Evolutionary conservation across 2,888 invertebrate genomes (phyloP).

Genomic region (Dioctria linearis): DNA sequence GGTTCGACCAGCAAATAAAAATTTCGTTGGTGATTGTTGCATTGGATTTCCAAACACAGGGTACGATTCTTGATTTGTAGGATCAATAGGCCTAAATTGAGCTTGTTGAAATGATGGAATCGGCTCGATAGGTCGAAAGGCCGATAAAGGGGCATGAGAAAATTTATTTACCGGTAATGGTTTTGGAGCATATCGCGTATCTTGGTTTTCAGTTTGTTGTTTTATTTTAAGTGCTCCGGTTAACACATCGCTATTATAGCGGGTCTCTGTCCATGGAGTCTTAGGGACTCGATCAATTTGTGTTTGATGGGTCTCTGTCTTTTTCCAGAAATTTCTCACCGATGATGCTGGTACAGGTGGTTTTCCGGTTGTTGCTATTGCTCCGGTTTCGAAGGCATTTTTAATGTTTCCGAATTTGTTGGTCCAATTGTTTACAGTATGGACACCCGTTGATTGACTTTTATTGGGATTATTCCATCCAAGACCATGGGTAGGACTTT

Average conservation of each 20-base stretch:
- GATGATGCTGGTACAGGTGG: slow-evolving; percentile 71
- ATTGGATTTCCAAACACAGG: slow-evolving; percentile 13
- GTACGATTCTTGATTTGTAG: slow-evolving; percentile 45
- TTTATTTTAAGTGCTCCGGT: slow-evolving; percentile 14
- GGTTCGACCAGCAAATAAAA: slow-evolving; percentile 63
- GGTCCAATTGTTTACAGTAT: slow-evolving; percentile 80
- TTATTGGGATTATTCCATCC: slow-evolving; percentile 68
- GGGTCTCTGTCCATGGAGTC: slow-evolving; percentile 45
- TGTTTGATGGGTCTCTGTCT: slow-evolving; percentile 70
- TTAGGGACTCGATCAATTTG: slow-evolving; percentile 61
- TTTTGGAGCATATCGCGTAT: slow-evolving; percentile 67
- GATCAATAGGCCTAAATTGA: slow-evolving; percentile 48
- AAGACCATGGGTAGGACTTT: slow-evolving; percentile 73
- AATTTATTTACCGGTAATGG: slow-evolving; percentile 79
- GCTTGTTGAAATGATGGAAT: slow-evolving; percentile 29
- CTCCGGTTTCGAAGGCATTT: slow-evolving; percentile 79
- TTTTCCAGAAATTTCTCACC: slow-evolving; percentile 77
- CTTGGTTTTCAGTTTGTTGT: background rate
- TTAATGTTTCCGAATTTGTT: slow-evolving; percentile 88
- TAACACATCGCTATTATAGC: slow-evolving; percentile 21
- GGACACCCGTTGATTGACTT: slow-evolving; percentile 60
- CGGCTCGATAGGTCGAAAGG: slow-evolving; percentile 76
- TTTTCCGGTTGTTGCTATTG: slow-evolving; percentile 68
- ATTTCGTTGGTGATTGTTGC: slow-evolving; percentile 53
- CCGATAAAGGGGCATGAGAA: slow-evolving; percentile 84